These are phyloP conservation scores for Coremacera marginata DNA, from an alignment of 2,888 invertebrate species.

Conservation along the genomic window DNA sequence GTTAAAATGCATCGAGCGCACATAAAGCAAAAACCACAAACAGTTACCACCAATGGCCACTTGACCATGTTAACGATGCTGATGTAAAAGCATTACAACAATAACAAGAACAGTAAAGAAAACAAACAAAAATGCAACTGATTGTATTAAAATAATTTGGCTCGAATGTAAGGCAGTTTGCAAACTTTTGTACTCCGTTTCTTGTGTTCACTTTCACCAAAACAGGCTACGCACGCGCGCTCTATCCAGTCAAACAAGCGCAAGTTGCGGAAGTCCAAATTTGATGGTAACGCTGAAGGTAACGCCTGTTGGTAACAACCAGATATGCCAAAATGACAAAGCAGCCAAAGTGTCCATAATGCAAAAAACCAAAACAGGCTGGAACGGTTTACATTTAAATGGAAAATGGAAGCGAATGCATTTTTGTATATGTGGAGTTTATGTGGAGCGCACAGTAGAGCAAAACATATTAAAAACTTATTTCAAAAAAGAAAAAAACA, in stretches of 20 bases:
- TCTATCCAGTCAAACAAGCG: background rate
- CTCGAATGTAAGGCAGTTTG: background rate
- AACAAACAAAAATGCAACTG: background rate
- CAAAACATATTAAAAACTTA: no score
- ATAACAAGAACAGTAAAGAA: background rate
- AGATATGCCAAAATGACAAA: no score
- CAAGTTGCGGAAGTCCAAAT: no score
- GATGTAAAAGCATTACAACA: background rate
- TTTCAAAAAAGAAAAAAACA: no score
- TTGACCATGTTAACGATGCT: constrained; percentile 17
- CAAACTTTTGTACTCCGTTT: background rate
- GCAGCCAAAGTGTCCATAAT: background rate
- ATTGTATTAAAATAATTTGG: background rate
- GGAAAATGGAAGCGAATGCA: background rate
- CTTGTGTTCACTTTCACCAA: background rate
- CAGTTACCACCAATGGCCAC: constrained; percentile 10
- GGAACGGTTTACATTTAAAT: constrained; percentile 6
- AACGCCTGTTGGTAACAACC: no score
- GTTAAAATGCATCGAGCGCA: no score
- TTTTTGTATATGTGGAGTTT: no score
- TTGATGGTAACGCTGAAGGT: no score
- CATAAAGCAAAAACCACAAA: background rate
- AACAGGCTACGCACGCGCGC: background rate
- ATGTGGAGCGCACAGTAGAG: no score
- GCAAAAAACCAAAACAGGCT: constrained; percentile 2